phyloP scores from a whole-genome alignment of 2,888 invertebrate genomes.

The Orthosia gothica region DNA sequence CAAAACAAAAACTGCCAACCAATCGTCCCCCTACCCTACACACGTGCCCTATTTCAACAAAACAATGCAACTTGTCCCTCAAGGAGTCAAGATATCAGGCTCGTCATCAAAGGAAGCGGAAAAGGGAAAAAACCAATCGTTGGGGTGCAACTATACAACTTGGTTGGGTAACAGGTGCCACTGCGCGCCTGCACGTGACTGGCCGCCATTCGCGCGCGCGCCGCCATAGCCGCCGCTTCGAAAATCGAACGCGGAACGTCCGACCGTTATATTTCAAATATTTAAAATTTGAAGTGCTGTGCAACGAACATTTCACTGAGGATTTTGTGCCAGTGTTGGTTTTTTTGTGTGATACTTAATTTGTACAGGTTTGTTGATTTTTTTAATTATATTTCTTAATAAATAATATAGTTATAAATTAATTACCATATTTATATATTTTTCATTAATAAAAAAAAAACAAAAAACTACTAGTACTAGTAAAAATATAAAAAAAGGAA shows the following conservation, averaged over 20 bases:
- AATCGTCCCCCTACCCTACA: constrained; percentile 9
- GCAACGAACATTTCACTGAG: constrained; percentile 82
- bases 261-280: constrained; percentile 74
- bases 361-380: constrained; percentile 78
- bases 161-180: constrained; percentile 83
- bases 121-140: constrained; percentile 74
- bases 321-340: constrained; percentile 87
- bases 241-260: constrained; percentile 81
- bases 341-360: constrained; percentile 71
- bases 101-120: constrained; percentile 72
- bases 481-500: neutral
- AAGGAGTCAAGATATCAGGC: constrained; percentile 39
- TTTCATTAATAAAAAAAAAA: neutral
- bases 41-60: constrained; percentile 32
- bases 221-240: constrained; percentile 87
- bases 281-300: constrained; percentile 83
- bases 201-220: constrained; percentile 89
- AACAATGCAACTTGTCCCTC: constrained; percentile 51
- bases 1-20: constrained; percentile 22
- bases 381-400: constrained; percentile 47
- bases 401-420: neutral
- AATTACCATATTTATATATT: neutral
- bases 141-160: constrained; percentile 78
- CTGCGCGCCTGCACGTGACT: constrained; percentile 83
- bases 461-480: too few species aligned